Conservation (phyloP, 2,113 vertebrate species). For the Crotalus helleri region DNA sequence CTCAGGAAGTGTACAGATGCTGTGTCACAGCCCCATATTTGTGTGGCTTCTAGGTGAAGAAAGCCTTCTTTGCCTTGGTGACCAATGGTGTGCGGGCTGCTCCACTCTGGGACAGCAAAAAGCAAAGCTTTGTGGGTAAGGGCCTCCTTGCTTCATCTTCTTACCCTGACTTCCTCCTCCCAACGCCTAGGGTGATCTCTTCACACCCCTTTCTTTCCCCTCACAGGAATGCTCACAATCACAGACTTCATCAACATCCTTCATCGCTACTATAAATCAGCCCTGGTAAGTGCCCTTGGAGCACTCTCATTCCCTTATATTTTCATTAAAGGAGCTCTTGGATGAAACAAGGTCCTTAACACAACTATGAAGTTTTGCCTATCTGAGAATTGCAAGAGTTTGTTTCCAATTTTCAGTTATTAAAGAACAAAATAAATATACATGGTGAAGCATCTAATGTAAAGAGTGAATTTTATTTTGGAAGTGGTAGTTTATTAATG, state of each 20-base stretch:
- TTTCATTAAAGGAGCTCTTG: not conserved
- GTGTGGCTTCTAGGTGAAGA: conserved; percentile 82
- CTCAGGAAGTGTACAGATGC: not conserved
- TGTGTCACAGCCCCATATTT: not conserved
- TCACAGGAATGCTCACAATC: conserved; percentile 93
- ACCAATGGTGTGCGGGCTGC: conserved; percentile 95
- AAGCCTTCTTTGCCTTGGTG: conserved; percentile 96
- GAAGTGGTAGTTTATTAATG: not conserved
- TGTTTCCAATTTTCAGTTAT: not conserved
- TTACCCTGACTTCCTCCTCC: not conserved
- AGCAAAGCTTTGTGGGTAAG: conserved; percentile 96
- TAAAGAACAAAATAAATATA: not conserved
- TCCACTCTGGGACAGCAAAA: conserved; percentile 96
- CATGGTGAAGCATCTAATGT: too few relatives aligned
- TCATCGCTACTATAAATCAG: conserved; percentile 96
- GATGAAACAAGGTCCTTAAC: not conserved
- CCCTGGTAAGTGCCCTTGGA: conserved; percentile 78
- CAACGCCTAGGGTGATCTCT: not conserved
- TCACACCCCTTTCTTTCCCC: not conserved
- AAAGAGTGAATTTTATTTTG: not conserved
- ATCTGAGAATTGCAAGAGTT: not conserved
- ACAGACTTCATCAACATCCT: conserved; percentile 99
- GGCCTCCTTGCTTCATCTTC: not conserved
- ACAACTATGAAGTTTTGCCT: not conserved
- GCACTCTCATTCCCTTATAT: not conserved